Evolutionary conservation across 2,113 vertebrate species (phyloP).

Genomic region (Felis catus): F.catus_Fca126_mat1.0 CM031417.1:3619001-3619500

Average conservation of each 20-base stretch:
- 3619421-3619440: neutral
- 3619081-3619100: neutral
- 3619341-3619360: neutral
- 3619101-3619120: neutral
- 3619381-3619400: neutral
- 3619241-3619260: neutral
- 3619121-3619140: conserved; percentile 58
- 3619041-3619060: neutral
- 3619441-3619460: too few relatives aligned
- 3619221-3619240: neutral
- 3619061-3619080: neutral
- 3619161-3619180: conserved; percentile 57
- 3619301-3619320: too few relatives aligned
- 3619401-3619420: neutral
- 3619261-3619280: neutral
- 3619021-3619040: neutral
- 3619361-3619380: neutral
- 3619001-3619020: neutral
- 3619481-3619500: rapidly evolving
- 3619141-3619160: conserved; percentile 48
- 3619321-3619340: too few relatives aligned
- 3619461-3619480: too few relatives aligned
- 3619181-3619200: neutral
- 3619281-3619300: neutral
- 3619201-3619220: neutral